phyloP scores from a whole-genome alignment of 2,797 vertebrate genomes.

The Peromyscus melanophrys region DNA sequence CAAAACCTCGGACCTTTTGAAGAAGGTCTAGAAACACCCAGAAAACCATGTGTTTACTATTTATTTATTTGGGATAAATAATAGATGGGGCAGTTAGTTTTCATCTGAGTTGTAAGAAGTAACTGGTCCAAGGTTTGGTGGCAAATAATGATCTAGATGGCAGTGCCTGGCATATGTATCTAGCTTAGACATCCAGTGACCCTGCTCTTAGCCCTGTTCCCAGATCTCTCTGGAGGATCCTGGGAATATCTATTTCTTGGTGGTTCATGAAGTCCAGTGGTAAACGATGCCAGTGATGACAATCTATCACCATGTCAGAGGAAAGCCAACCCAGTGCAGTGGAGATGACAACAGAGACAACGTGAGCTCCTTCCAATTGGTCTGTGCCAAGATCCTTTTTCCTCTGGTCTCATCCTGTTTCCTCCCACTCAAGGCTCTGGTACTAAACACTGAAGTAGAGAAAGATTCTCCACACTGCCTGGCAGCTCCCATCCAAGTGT shows the following conservation, averaged over 20 bases:
- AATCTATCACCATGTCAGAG: not conserved
- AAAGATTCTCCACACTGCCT: not conserved
- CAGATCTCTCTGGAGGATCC: not conserved
- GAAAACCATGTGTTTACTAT: not conserved
- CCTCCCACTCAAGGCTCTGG: conserved; percentile 45
- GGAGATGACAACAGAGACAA: not conserved
- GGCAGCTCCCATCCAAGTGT: conserved; percentile 24
- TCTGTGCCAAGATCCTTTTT: not conserved
- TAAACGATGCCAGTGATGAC: not conserved
- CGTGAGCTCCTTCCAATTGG: conserved; percentile 3
- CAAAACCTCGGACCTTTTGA: not conserved
- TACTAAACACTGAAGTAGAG: not conserved
- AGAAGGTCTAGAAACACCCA: not conserved
- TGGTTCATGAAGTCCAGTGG: not conserved
- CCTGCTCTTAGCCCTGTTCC: not conserved
- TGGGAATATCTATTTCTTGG: not conserved
- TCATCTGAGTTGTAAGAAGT: not conserved
- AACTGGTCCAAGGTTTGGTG: not conserved
- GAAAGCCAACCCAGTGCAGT: not conserved
- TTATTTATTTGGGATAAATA: not conserved
- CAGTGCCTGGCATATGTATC: not conserved
- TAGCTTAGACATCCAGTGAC: not conserved
- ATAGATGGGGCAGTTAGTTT: not conserved
- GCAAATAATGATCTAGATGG: not conserved
- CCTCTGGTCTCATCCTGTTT: not conserved